Evolutionary conservation across 2,113 vertebrate species (phyloP).

Genomic region (Podilymbus podiceps): DNA sequence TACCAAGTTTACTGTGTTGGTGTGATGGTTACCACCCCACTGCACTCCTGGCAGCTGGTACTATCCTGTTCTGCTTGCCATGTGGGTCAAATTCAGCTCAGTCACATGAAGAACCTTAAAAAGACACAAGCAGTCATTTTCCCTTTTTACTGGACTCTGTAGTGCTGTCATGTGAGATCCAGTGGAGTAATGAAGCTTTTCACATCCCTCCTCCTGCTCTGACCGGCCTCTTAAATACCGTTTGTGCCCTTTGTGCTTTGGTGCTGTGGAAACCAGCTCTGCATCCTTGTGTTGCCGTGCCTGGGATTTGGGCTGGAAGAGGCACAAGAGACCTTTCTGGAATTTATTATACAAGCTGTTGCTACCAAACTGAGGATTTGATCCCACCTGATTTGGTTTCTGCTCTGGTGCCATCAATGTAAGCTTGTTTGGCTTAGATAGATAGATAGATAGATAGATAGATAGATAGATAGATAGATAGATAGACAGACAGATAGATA

Average conservation of each 20-base stretch:
- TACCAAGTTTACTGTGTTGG: background rate
- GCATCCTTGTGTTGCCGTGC: background rate
- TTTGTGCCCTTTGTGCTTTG: background rate
- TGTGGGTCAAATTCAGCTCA: background rate
- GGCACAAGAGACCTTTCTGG: background rate
- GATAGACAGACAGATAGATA: too few relatives aligned
- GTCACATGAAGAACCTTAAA: background rate
- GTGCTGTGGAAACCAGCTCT: background rate
- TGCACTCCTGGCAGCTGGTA: background rate
- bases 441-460: too few relatives aligned
- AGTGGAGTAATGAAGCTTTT: background rate
- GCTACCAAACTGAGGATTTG: background rate
- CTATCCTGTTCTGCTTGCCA: background rate
- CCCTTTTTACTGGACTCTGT: background rate
- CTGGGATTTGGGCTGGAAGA: background rate
- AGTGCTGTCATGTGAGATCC: background rate
- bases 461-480: too few relatives aligned
- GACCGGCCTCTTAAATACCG: background rate
- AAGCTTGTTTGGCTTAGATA: background rate
- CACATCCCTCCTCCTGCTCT: background rate
- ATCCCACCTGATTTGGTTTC: background rate
- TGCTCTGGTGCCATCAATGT: background rate
- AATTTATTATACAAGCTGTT: background rate
- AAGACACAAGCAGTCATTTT: background rate
- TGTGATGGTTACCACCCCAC: background rate